phyloP scores from a whole-genome alignment of 2,888 invertebrate genomes.

The Nyleta sp. region DNA sequence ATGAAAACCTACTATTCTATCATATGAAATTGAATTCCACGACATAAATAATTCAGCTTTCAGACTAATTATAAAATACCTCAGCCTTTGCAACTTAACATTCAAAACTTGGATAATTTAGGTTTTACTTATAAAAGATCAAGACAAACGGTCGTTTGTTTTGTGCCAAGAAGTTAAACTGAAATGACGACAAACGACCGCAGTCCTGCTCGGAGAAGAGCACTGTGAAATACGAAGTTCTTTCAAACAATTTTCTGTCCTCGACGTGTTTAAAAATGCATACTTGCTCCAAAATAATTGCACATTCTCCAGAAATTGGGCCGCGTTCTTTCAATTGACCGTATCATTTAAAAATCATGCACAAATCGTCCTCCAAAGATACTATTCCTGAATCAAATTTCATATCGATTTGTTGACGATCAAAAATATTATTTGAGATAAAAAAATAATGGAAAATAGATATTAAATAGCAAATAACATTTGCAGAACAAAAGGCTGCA shows the following conservation, averaged over 20 bases:
- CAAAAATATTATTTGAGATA: no score
- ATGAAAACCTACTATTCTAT: no score
- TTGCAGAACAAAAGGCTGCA: no score
- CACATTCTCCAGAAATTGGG: neutral
- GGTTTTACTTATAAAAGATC: conserved; percentile 39
- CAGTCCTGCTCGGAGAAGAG: conserved; percentile 5
- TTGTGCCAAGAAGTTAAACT: conserved; percentile 36
- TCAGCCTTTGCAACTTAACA: conserved; percentile 4
- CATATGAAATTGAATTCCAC: no score
- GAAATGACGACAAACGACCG: conserved; percentile 44
- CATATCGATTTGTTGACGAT: no score
- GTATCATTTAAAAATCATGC: no score
- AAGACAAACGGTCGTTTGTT: conserved; percentile 35
- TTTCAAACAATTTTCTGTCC: conserved; percentile 31
- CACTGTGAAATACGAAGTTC: conserved; percentile 31
- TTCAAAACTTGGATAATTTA: conserved; percentile 34
- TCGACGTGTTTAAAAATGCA: conserved; percentile 11
- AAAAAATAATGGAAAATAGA: no score
- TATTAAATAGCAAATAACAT: no score
- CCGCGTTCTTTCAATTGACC: neutral
- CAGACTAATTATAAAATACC: no score
- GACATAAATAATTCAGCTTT: no score
- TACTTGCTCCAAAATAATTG: neutral
- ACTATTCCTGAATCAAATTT: no score
- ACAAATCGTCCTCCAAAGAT: no score